Conservation (phyloP, 2,113 vertebrate genomes). For the Prionailurus bengalensis region DNA sequence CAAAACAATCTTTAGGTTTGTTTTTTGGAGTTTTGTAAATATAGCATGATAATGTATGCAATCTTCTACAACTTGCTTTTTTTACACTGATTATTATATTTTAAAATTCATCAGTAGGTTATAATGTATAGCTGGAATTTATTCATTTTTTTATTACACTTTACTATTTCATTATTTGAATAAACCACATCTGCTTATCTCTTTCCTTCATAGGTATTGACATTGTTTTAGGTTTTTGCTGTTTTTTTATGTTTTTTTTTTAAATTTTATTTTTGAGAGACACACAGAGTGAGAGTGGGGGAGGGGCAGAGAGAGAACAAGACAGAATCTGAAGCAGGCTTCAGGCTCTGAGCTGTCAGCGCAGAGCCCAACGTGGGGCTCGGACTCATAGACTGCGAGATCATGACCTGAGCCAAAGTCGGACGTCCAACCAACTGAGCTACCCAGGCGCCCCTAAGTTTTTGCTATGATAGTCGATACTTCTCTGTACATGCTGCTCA, state of each 20-base stretch:
- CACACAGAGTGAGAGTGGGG: too few relatives aligned
- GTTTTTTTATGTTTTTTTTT: too few relatives aligned
- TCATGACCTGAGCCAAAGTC: too few relatives aligned
- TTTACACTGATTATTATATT: neutral
- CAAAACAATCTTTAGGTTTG: neutral
- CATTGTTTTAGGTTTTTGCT: neutral
- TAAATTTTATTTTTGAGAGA: too few relatives aligned
- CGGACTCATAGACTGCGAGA: too few relatives aligned
- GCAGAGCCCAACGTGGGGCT: too few relatives aligned
- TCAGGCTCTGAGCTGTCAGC: too few relatives aligned
- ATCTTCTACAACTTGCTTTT: constrained; percentile 14
- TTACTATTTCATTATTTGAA: constrained; percentile 38
- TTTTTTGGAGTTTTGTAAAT: neutral
- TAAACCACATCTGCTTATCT: neutral
- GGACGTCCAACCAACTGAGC: too few relatives aligned
- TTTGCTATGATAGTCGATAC: neutral
- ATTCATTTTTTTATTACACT: neutral
- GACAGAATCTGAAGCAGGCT: too few relatives aligned
- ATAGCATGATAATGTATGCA: neutral
- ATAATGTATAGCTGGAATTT: neutral
- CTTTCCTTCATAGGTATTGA: neutral
- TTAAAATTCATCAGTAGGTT: neutral
- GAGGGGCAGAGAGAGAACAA: too few relatives aligned
- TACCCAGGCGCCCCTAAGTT: neutral
- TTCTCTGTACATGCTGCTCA: neutral